Evolutionary conservation across 2,113 vertebrate genomes (phyloP).

Genomic region (Aramus guarauna): DNA sequence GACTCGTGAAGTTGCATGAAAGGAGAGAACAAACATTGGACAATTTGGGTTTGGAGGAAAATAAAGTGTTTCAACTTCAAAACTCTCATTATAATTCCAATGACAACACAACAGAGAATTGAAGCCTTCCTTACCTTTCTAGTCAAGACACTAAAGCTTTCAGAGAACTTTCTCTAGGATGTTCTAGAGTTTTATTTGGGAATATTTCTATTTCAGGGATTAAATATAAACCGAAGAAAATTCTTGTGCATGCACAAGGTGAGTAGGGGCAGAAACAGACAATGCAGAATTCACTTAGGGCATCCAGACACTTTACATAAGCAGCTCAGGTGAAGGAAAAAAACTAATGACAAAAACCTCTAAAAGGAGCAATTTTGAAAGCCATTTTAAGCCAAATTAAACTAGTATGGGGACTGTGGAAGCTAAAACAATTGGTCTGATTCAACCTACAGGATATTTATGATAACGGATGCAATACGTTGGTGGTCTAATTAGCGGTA

Average conservation of each 20-base stretch:
- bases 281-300: not conserved
- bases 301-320: not conserved
- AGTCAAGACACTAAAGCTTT: not conserved
- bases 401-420: not conserved
- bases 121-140: not conserved
- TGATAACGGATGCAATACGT: not conserved
- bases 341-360: not conserved
- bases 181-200: not conserved
- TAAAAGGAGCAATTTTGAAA: not conserved
- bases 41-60: not conserved
- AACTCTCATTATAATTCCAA: not conserved
- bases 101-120: not conserved
- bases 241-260: not conserved
- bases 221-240: not conserved
- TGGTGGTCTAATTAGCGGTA: not conserved
- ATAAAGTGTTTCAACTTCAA: not conserved
- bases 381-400: not conserved
- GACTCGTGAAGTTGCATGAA: not conserved
- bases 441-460: not conserved
- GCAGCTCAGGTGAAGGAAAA: not conserved
- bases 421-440: not conserved
- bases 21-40: not conserved
- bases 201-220: not conserved
- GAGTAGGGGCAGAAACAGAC: not conserved
- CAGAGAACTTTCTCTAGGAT: not conserved